Evolutionary conservation across 2,113 vertebrate species (phyloP).

Genomic region (Empidonax alnorum): DNA sequence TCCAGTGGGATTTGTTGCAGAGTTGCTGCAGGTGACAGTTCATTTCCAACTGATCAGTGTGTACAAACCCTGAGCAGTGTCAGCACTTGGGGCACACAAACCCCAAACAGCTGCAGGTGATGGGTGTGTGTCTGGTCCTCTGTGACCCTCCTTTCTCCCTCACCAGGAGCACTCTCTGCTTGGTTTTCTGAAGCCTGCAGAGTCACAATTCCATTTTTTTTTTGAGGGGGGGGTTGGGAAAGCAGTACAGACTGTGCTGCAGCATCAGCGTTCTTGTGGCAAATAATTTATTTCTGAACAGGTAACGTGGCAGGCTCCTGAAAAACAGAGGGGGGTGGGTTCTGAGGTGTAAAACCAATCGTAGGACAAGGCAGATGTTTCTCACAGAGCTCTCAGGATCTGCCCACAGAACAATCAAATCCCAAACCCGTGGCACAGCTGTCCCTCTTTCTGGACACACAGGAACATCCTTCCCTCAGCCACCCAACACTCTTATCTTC

Average conservation of each 20-base stretch:
- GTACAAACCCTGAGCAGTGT: background rate
- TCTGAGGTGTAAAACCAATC: background rate
- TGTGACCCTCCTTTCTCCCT: background rate
- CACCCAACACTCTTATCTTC: background rate
- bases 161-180: background rate
- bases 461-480: background rate
- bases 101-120: background rate
- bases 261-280: background rate
- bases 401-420: background rate
- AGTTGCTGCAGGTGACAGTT: background rate
- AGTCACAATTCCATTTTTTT: background rate
- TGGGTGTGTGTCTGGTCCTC: background rate
- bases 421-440: background rate
- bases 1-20: background rate
- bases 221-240: background rate
- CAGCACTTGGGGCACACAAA: background rate
- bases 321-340: background rate
- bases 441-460: background rate
- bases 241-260: slow-evolving; percentile 29
- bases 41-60: background rate
- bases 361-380: background rate
- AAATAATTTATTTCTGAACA: background rate
- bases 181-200: background rate
- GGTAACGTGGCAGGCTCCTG: background rate
- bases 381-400: background rate